Evolutionary conservation across 1,140 invertebrate genomes (phyloP).

Genomic region (Magallana gigas): DNA sequence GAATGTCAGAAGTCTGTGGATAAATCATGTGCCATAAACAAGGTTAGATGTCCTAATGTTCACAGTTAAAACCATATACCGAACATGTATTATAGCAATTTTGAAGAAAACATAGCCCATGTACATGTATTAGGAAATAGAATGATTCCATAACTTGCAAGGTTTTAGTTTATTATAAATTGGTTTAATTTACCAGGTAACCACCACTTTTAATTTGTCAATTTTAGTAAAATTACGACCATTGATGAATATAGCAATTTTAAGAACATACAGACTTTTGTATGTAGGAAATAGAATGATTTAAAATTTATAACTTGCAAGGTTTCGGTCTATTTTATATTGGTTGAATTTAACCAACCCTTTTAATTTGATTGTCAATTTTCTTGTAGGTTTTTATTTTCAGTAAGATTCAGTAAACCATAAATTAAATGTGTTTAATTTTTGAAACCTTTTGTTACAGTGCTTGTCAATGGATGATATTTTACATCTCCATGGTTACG

Average conservation of each 20-base stretch:
- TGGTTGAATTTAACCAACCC: neutral
- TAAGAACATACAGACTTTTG: neutral
- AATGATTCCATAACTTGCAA: too few species aligned
- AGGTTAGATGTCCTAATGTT: neutral
- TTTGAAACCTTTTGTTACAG: neutral
- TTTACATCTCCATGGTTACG: slow-evolving; percentile 8
- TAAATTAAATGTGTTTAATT: neutral
- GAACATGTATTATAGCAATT: too few species aligned
- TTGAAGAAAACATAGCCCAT: too few species aligned
- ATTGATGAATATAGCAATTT: neutral
- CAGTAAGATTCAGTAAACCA: neutral
- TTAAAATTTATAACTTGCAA: neutral
- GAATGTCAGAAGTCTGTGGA: neutral
- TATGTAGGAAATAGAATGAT: neutral
- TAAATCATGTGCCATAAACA: neutral
- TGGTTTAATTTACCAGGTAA: too few species aligned
- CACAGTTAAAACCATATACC: neutral
- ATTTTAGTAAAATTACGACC: too few species aligned
- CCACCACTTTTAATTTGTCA: too few species aligned
- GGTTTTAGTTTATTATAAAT: too few species aligned
- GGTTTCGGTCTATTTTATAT: neutral
- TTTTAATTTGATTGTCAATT: neutral
- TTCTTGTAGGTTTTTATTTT: neutral
- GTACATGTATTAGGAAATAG: too few species aligned
- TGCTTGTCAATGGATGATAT: slow-evolving; percentile 15